phyloP scores from a whole-genome alignment of 37 sponge, comb jelly and placozoan species.

The Dysidea cf. avara region DNA sequence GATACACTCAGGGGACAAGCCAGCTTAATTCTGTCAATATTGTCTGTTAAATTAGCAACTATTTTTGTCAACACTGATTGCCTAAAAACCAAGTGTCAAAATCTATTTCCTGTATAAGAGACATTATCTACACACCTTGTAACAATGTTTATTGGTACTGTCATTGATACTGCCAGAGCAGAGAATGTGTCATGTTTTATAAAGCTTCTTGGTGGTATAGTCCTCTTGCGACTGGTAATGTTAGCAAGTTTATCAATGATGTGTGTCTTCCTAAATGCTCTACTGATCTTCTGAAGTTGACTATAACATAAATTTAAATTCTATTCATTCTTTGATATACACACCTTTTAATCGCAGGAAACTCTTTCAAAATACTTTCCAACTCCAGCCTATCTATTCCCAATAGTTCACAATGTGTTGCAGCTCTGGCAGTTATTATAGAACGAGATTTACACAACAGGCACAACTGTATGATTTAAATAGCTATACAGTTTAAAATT shows the following conservation, averaged over 20 bases:
- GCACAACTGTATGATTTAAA: conserved; percentile 21
- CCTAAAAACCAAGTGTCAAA: too few relatives aligned
- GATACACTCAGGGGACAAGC: conserved; percentile 46
- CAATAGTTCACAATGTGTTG: conserved; percentile 69
- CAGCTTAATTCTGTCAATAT: conserved; percentile 16
- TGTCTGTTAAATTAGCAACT: too few relatives aligned
- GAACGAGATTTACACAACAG: conserved; percentile 61
- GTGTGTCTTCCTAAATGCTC: too few relatives aligned
- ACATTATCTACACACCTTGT: too few relatives aligned
- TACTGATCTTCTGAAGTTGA: too few relatives aligned
- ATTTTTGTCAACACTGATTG: too few relatives aligned
- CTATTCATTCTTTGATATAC: too few relatives aligned
- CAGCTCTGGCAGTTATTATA: conserved; percentile 57
- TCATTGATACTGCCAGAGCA: conserved; percentile 50
- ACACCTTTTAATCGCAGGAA: conserved; percentile 63
- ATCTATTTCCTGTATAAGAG: too few relatives aligned
- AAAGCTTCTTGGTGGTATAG: conserved; percentile 38
- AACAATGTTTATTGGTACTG: conserved; percentile 37
- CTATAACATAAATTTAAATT: too few relatives aligned
- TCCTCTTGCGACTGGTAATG: too few relatives aligned
- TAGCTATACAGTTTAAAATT: not conserved
- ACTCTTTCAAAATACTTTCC: conserved; percentile 37
- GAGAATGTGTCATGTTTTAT: conserved; percentile 21
- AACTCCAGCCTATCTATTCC: conserved; percentile 49
- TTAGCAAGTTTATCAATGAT: too few relatives aligned